Conservation (phyloP, 2,888 invertebrate genomes). For the Pristionchus arcanus region DNA sequence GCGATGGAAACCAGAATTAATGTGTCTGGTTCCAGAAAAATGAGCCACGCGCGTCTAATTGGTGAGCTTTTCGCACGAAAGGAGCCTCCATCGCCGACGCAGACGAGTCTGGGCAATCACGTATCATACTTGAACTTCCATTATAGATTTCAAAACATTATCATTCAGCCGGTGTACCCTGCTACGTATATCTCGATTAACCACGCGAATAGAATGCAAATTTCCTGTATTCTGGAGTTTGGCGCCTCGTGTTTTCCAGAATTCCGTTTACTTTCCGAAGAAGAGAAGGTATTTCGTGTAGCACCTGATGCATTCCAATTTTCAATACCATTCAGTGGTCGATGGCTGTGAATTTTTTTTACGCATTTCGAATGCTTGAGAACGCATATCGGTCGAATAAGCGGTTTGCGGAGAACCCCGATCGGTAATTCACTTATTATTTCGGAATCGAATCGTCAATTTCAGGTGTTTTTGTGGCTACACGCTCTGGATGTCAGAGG, state of each 20-base stretch:
- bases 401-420: not conserved
- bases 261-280: not conserved
- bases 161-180: not conserved
- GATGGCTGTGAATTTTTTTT: not conserved
- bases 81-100: not conserved
- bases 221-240: not conserved
- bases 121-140: not conserved
- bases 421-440: not conserved
- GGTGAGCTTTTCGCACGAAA: not conserved
- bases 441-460: not conserved
- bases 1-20: no score
- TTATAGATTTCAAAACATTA: not conserved
- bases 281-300: not conserved
- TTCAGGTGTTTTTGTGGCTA: not conserved
- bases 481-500: not conserved
- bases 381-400: not conserved
- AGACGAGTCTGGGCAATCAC: not conserved
- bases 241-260: not conserved
- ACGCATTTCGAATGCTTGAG: conserved; percentile 3
- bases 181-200: not conserved
- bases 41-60: not conserved
- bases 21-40: not conserved
- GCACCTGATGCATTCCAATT: no score
- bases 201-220: not conserved
- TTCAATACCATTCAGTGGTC: not conserved